phyloP scores from a whole-genome alignment of 2,113 vertebrate species.

The Petaurus breviceps region DNA sequence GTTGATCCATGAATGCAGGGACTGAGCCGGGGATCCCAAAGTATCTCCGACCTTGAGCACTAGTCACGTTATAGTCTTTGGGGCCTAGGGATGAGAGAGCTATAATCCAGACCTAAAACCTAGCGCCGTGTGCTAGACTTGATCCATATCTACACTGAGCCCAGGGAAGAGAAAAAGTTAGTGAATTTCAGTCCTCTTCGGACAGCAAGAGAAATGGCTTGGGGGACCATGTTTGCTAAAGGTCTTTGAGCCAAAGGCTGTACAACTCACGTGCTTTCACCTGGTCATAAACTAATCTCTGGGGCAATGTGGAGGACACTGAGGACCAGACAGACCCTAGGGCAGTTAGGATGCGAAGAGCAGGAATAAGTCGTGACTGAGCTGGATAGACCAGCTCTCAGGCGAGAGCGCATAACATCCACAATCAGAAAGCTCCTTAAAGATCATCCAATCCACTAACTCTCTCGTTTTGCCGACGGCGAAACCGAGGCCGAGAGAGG shows the following conservation, averaged over 20 bases:
- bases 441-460: background rate
- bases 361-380: background rate
- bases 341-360: background rate
- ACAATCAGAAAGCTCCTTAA: background rate
- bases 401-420: background rate
- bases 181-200: background rate
- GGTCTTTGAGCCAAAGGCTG: background rate
- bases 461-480: background rate
- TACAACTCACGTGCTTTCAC: background rate
- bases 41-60: background rate
- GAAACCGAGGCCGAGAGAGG: background rate
- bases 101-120: background rate
- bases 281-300: background rate
- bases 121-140: background rate
- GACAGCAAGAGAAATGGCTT: background rate
- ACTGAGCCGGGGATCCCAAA: background rate
- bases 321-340: background rate
- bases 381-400: background rate
- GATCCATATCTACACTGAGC: background rate
- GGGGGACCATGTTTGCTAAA: background rate
- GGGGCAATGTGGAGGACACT: too few species aligned
- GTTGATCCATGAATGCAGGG: background rate
- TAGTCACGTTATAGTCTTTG: background rate
- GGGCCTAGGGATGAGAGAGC: background rate
- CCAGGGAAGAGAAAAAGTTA: background rate